phyloP scores from a whole-genome alignment of 2,113 vertebrate species.

The Etia nguti region DNA sequence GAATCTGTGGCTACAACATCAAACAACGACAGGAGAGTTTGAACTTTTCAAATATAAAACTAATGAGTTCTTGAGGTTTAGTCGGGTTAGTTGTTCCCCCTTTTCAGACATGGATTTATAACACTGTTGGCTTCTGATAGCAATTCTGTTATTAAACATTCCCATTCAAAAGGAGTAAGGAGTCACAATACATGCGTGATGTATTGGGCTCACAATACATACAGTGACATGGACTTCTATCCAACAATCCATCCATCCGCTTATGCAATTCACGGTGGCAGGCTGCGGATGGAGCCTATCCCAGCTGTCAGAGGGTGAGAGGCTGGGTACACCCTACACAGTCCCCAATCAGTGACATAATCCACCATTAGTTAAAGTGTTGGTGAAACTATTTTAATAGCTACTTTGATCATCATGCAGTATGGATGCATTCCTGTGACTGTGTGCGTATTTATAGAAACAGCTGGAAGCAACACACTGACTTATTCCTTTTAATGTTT shows the following conservation, averaged over 20 bases:
- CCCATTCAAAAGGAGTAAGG: neutral
- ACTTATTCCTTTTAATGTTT: neutral
- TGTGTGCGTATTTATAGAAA: neutral
- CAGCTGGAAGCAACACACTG: neutral
- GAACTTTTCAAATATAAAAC: neutral
- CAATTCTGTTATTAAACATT: neutral
- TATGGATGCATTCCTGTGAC: neutral
- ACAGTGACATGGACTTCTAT: neutral
- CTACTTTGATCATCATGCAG: neutral
- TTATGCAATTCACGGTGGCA: neutral
- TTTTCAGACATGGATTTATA: neutral
- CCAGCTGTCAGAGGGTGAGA: neutral
- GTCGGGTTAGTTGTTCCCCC: neutral
- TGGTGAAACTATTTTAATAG: neutral
- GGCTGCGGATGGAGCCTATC: neutral
- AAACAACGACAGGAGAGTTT: neutral
- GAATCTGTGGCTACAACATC: neutral
- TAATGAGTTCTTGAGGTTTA: neutral
- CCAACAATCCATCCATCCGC: neutral
- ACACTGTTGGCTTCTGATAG: neutral
- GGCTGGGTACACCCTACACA: neutral
- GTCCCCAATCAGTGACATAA: neutral
- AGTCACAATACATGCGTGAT: neutral
- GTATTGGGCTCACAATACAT: neutral
- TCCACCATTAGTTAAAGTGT: neutral